A percentile compares a stretch with the other conserved stretches of the same genome.
These are phyloP conservation scores for Papilio elwesi DNA, from an alignment of 2,888 invertebrate species.

Conservation along the genomic window DNA sequence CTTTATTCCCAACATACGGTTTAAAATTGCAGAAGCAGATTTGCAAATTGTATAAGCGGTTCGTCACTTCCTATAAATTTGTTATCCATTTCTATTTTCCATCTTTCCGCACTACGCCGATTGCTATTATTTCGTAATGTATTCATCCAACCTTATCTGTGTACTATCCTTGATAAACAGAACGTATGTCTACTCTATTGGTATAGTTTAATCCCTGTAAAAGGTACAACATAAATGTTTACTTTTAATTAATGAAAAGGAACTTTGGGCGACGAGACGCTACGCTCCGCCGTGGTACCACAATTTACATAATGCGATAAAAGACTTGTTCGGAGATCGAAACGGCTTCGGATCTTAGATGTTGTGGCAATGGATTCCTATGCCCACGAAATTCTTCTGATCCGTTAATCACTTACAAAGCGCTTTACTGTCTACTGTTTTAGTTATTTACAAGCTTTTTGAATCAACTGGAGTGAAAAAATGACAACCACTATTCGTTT, in stretches of 20 bases:
- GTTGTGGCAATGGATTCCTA: conserved; percentile 6
- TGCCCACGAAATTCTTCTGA: conserved; percentile 17
- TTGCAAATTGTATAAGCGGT: too few relatives aligned
- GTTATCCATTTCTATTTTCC: too few relatives aligned
- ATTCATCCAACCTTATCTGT: too few relatives aligned
- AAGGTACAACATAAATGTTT: conserved; percentile 35
- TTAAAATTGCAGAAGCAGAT: too few relatives aligned
- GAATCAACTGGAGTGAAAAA: background rate
- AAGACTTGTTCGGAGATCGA: conserved; percentile 36
- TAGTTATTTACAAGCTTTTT: background rate
- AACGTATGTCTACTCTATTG: background rate
- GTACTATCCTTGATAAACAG: background rate
- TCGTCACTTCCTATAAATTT: too few relatives aligned
- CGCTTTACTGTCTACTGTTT: conserved; percentile 15
- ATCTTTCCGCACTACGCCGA: background rate
- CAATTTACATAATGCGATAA: conserved; percentile 58
- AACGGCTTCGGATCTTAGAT: conserved; percentile 20
- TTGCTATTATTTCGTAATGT: too few relatives aligned
- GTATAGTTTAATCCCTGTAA: conserved; percentile 22
- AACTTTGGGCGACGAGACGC: conserved; percentile 32
- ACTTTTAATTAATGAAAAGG: conserved; percentile 41
- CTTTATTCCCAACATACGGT: too few relatives aligned
- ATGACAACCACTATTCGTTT: background rate
- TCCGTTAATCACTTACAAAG: conserved; percentile 2
- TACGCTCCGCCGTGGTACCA: conserved; percentile 42